These are phyloP conservation scores for Drosophila triauraria DNA, from an alignment of 1,140 invertebrate species.

Conservation along the genomic window DNA sequence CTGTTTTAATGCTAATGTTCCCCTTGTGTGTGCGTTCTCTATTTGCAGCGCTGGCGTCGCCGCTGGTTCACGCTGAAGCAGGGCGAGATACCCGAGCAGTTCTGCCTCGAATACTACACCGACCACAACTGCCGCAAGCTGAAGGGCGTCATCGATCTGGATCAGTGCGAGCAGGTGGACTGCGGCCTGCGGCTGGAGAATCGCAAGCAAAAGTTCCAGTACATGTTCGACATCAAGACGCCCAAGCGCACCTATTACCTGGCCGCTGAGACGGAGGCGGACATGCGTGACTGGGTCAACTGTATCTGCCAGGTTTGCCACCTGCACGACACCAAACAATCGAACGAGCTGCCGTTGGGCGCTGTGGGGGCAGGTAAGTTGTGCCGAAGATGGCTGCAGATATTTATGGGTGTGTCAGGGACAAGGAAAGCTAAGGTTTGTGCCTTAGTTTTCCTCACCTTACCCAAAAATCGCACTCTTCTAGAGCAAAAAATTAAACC, in stretches of 20 bases:
- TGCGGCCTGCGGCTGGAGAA: slow-evolving; percentile 93
- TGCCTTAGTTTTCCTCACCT: not conserved
- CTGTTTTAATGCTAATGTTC: too few species aligned
- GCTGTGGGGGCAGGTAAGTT: slow-evolving; percentile 59
- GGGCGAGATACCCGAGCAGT: slow-evolving; percentile 96
- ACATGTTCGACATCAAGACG: slow-evolving; percentile 95
- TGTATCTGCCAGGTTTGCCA: slow-evolving; percentile 97
- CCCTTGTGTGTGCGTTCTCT: too few species aligned
- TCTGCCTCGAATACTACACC: slow-evolving; percentile 96
- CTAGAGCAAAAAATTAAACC: too few species aligned
- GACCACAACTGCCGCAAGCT: slow-evolving; percentile 93
- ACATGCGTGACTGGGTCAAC: slow-evolving; percentile 98
- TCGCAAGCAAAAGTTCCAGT: slow-evolving; percentile 92
- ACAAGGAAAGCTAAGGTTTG: too few species aligned
- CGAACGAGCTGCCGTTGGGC: slow-evolving; percentile 67
- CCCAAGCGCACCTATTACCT: slow-evolving; percentile 95
- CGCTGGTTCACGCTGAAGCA: slow-evolving; percentile 96
- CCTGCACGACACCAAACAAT: slow-evolving; percentile 88
- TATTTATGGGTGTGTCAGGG: too few species aligned
- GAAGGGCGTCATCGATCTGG: slow-evolving; percentile 96
- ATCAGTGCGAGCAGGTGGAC: slow-evolving; percentile 98
- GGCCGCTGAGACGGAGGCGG: slow-evolving; percentile 94
- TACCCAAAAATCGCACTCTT: too few species aligned
- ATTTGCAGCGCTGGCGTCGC: slow-evolving; percentile 94
- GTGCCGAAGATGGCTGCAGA: not conserved